Base-by-base conservation (phyloP, 1,140 invertebrate genomes). In the Rhynchophorus ferrugineus region DNA sequence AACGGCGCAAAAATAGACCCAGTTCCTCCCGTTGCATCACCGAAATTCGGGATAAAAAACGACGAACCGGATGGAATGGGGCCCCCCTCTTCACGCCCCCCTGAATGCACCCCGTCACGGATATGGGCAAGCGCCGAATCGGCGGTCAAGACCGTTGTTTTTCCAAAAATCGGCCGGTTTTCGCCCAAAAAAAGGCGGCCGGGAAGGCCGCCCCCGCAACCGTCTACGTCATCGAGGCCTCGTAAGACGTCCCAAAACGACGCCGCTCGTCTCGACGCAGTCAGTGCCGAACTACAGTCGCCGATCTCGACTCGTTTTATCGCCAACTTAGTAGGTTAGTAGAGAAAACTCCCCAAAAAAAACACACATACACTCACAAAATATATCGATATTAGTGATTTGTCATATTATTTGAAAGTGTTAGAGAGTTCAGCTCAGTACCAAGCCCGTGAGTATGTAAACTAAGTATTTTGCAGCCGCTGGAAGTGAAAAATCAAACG, bases 261-360 rank as follows among this genome's bases (percentile, higher is more conserved):
- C 46, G 52, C 50, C 24, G 38, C 42, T 44, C 59, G 50, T 57
- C 56, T 39, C 54, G 53, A 52, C 56, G 56, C 62, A 62, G 58
- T 65, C 59, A 64, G 63, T 65, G 53, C 61, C 63, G 61, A 59
- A 61, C 60, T 60, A 45, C 59, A 65, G 61, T 65, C 63, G 63
- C 58, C 56, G 59, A 60, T 56, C 56, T 57, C 63, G 63, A 65
- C 63, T 65, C 63, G 59, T 45, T 63, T 53, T 56, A 53, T 50
- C 56, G 50, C 59, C 58, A 63, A 62, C 63, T 65, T 54, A 54
- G 52, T 54, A 62, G 63, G 63, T 65, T 54, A 63, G 63, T 65
- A 65, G 48, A 21, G 17, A 54, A 49, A 54, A 48, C 38, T 48
- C 17, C 2, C 43, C 14, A 2, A 45, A 46, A 39, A 46, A 46